These are phyloP conservation scores for Xylota sylvarum DNA, from an alignment of 2,888 invertebrate genomes.

Conservation along the genomic window DNA sequence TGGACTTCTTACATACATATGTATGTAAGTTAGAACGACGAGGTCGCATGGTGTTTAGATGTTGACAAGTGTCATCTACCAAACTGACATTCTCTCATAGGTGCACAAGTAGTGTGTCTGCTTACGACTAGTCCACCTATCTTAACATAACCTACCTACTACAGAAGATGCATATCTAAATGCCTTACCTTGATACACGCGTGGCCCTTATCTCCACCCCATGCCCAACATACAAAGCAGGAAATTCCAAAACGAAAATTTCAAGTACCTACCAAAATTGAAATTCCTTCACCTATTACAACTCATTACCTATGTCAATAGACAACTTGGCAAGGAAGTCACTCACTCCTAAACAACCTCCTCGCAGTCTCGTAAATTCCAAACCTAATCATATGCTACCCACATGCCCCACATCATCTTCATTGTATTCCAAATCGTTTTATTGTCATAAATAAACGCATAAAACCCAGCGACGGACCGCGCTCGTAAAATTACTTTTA, in stretches of 20 bases:
- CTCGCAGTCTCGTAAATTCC: neutral
- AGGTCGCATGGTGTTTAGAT: too few relatives aligned
- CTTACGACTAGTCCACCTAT: too few relatives aligned
- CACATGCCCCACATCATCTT: conserved; percentile 24
- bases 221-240: neutral
- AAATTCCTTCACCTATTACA: conserved; percentile 4
- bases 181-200: neutral
- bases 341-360: neutral
- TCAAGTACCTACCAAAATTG: neutral
- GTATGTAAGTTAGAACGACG: too few relatives aligned
- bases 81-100: too few relatives aligned
- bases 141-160: too few relatives aligned
- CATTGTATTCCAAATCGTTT: conserved; percentile 34
- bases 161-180: too few relatives aligned
- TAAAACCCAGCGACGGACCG: conserved; percentile 28
- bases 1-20: too few relatives aligned
- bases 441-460: conserved; percentile 49
- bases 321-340: conserved; percentile 16
- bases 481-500: conserved; percentile 61
- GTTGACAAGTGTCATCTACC: too few relatives aligned
- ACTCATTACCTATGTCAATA: conserved; percentile 31
- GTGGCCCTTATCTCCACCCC: neutral
- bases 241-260: neutral
- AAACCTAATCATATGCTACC: conserved; percentile 13
- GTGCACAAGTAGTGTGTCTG: too few relatives aligned